Percentiles rank a stretch among this genome's conserved stretches.
Evolutionary conservation across 2,888 invertebrate species (phyloP).

Genomic region (Agonopterix subpropinquella): DNA sequence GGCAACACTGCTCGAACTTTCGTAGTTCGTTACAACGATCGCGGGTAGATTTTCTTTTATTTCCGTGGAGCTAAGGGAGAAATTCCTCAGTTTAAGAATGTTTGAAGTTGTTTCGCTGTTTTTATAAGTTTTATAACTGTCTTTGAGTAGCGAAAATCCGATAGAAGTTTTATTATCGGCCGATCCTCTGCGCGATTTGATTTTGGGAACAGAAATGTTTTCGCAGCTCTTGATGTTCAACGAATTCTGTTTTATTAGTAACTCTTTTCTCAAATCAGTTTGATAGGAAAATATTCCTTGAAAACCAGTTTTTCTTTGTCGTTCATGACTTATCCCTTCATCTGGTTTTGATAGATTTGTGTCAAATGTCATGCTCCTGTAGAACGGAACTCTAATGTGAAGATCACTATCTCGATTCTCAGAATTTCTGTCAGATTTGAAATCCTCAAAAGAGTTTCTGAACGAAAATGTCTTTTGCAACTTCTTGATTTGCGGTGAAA

Average conservation of each 20-base stretch:
- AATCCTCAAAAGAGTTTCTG: slow-evolving; percentile 33
- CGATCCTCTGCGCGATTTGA: slow-evolving; percentile 18
- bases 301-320: slow-evolving; percentile 38
- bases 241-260: slow-evolving; percentile 35
- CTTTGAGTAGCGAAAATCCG: slow-evolving; percentile 14
- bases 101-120: slow-evolving; percentile 15
- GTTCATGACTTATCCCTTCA: slow-evolving; percentile 19
- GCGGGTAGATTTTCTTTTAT: slow-evolving; percentile 22
- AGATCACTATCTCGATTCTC: slow-evolving; percentile 21
- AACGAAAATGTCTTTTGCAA: slow-evolving; percentile 50
- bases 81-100: slow-evolving; percentile 23
- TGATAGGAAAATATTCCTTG: slow-evolving; percentile 31
- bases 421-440: slow-evolving; percentile 29
- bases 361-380: slow-evolving; percentile 32
- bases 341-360: slow-evolving; percentile 2
- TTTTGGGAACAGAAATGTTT: slow-evolving; percentile 23
- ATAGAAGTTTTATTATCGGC: slow-evolving; percentile 11
- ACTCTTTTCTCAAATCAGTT: slow-evolving; percentile 41
- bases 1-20: slow-evolving; percentile 33
- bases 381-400: slow-evolving; percentile 23
- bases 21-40: slow-evolving; percentile 27
- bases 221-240: slow-evolving; percentile 44
- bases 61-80: slow-evolving; percentile 16
- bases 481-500: slow-evolving; percentile 51
- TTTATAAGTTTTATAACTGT: slow-evolving; percentile 20